Evolutionary conservation across 2,113 vertebrate species (phyloP).

Genomic region (Bombycilla garrulus): DNA sequence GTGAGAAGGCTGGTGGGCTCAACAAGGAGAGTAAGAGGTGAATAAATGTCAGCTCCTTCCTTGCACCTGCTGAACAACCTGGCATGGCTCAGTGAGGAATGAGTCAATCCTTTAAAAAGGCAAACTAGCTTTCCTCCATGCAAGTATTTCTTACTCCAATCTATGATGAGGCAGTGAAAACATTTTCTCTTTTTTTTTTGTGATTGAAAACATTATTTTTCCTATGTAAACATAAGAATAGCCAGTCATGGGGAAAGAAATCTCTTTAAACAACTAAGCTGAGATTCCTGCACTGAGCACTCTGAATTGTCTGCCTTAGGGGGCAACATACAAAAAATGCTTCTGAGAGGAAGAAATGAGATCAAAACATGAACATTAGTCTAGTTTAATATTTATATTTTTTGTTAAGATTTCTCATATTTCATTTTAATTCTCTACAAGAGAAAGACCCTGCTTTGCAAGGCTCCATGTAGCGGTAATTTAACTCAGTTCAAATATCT

Average conservation of each 20-base stretch:
- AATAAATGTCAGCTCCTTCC: background rate
- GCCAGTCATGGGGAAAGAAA: background rate
- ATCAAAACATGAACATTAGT: background rate
- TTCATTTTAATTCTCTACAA: background rate
- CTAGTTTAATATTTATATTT: background rate
- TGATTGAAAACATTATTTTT: background rate
- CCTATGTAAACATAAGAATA: background rate
- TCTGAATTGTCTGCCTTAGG: background rate
- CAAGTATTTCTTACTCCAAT: background rate
- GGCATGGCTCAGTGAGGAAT: rapidly evolving
- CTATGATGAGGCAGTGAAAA: background rate
- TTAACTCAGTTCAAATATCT: background rate
- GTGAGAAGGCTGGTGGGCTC: background rate
- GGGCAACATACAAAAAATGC: background rate
- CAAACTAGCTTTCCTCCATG: background rate
- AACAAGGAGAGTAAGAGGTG: background rate
- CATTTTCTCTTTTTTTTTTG: background rate
- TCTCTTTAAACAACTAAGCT: background rate
- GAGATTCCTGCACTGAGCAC: background rate
- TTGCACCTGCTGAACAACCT: background rate
- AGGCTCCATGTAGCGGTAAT: background rate
- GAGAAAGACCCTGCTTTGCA: background rate
- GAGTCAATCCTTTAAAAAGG: background rate
- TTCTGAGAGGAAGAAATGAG: background rate
- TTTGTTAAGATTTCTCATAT: slow-evolving; percentile 7